Evolutionary conservation across 1,140 invertebrate genomes (phyloP), one percentile per base, ranked within the genome.

Genomic region (Chrysoperla carnea): DNA sequence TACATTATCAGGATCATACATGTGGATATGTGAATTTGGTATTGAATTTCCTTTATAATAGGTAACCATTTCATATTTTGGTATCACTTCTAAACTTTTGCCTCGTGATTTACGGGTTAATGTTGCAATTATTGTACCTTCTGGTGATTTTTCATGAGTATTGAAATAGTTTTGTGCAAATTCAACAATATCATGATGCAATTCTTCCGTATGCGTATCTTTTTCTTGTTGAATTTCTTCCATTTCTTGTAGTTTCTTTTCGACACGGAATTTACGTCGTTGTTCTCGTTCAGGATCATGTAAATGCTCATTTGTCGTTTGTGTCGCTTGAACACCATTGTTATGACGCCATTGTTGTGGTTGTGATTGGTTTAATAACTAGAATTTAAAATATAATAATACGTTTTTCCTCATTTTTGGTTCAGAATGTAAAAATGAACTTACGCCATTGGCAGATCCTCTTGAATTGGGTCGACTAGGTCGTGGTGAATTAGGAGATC

Each of bases 101-200:
- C 70, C 71, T 15, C 73, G 62, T 0, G 67, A 69, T 58, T 85
- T 86, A 51, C 85, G 67, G 0, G 85, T 92, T 17, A 94, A 60
- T 4, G 87, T 93, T 13, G 86, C 84, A 63, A 93, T 92, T 37
- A 93, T 81, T 11, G 76, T 90, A 46, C 81, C 85, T 63, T 89
- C 85, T 9, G 78, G 76, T 27, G 83, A 84, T 40, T 81, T 64
- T 42, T 89, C 81, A 54, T 95, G 89, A 42, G 78, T 75, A 60
- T 95, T 95, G 62, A 90, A 96, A 64, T 89, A 87, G 46, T 84
- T 77, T 51, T 93, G 85, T 9, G 90, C 92, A 68, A 91, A 96
- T 54, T 94, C 89, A 1, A 89, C 68, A 55, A 96, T 83, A 54
- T 93, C 86, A 55, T 81, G 84, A 51, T 80, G 73, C 1, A 66